phyloP scores from a whole-genome alignment of 2,113 vertebrate species.

The Prietella phreatophila region DNA sequence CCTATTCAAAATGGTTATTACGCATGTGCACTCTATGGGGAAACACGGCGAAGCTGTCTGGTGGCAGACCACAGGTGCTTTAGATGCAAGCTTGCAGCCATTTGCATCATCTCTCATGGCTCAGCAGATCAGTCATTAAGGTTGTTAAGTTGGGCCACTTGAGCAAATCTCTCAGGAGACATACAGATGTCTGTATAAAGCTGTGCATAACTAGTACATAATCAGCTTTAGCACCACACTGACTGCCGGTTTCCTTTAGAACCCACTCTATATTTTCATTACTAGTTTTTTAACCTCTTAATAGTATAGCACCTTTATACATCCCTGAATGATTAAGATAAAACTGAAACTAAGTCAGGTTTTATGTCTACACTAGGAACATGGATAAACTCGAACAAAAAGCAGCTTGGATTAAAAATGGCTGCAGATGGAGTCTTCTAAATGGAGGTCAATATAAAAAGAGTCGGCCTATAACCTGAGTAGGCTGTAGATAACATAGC shows the following conservation, averaged over 20 bases:
- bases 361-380: too few species aligned
- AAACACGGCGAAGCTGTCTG: neutral
- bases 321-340: neutral
- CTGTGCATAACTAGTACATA: neutral
- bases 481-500: neutral
- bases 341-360: neutral
- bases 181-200: neutral
- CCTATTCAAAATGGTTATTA: neutral
- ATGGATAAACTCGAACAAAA: too few species aligned
- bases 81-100: conserved; percentile 20
- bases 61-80: conserved; percentile 10
- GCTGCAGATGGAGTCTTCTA: neutral
- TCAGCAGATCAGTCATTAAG: conserved; percentile 26
- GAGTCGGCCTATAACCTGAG: neutral
- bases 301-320: neutral
- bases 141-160: conserved; percentile 14
- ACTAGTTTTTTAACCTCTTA: neutral
- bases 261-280: neutral
- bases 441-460: neutral
- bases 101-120: conserved; percentile 40
- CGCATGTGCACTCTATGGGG: neutral
- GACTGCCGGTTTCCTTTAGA: neutral
- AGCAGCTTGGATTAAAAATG: neutral
- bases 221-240: neutral
- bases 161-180: conserved; percentile 5